Evolutionary conservation across 92 coral and sea anemone species (phyloP).

Genomic region (Porites divaricata): DNA sequence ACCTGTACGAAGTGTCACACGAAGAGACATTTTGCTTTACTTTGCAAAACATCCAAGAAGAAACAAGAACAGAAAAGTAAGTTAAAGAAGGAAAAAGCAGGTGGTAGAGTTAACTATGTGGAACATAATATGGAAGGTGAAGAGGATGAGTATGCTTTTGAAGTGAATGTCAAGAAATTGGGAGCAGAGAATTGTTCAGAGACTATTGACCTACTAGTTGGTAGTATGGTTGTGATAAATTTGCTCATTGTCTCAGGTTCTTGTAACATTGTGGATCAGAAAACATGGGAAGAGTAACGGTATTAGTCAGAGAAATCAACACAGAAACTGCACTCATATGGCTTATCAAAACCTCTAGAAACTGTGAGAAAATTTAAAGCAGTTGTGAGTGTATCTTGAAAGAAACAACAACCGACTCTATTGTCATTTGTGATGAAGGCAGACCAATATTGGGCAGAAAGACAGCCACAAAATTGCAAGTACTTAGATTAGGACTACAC

Average conservation of each 20-base stretch:
- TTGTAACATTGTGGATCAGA: conserved; percentile 39
- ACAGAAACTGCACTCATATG: conserved; percentile 47
- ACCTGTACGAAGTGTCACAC: conserved; percentile 36
- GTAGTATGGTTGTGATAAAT: conserved; percentile 29
- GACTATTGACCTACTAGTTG: conserved; percentile 34
- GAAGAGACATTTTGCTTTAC: conserved; percentile 35
- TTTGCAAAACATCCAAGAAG: conserved; percentile 23
- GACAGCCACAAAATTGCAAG: conserved; percentile 52
- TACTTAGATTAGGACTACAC: no score
- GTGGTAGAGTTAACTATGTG: conserved; percentile 9
- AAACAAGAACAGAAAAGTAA: conserved; percentile 3
- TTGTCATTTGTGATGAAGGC: conserved; percentile 41
- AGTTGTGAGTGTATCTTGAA: conserved; percentile 1
- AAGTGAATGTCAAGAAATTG: neutral
- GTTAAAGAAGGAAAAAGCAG: conserved; percentile 25
- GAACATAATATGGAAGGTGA: no score
- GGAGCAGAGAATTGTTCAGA: conserved; percentile 17
- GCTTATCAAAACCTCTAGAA: conserved; percentile 40
- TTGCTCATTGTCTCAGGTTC: conserved; percentile 51
- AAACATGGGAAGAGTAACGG: conserved; percentile 34
- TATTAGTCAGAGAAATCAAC: conserved; percentile 27
- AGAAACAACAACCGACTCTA: conserved; percentile 23
- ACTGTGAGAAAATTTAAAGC: conserved; percentile 43
- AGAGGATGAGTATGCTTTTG: conserved; percentile 44
- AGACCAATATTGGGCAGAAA: conserved; percentile 44